Conservation (phyloP, 2,797 vertebrate genomes). For the Chaunax sp. region DNA sequence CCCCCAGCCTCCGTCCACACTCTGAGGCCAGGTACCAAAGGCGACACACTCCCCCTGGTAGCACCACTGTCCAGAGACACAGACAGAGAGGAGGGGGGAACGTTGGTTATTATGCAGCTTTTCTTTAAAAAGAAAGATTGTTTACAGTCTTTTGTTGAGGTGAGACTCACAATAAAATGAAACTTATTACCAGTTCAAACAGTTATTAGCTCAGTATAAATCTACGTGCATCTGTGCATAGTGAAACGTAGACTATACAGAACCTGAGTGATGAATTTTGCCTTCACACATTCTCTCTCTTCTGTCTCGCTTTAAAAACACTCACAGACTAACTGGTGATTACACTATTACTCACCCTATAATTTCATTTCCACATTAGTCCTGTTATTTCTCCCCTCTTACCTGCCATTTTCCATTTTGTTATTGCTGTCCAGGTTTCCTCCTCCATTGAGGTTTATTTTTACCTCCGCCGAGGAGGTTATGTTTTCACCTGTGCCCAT, state of each 20-base stretch:
- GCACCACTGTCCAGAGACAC: constrained; percentile 89
- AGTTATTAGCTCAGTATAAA: constrained; percentile 20
- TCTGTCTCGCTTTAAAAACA: constrained; percentile 5
- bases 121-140: constrained; percentile 3
- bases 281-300: constrained; percentile 11
- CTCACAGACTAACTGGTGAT: constrained; percentile 27
- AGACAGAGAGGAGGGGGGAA: not conserved
- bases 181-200: constrained; percentile 19
- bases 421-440: constrained; percentile 16
- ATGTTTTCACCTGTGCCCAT: too few species aligned
- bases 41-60: constrained; percentile 96
- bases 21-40: constrained; percentile 97
- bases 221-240: constrained; percentile 8
- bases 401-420: constrained; percentile 33
- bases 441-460: constrained; percentile 10
- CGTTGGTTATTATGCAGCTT: constrained; percentile 7
- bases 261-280: constrained; percentile 34
- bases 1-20: constrained; percentile 93
- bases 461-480: not conserved
- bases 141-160: not conserved
- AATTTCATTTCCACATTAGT: constrained; percentile 46
- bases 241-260: constrained; percentile 44
- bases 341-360: constrained; percentile 36
- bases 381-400: constrained; percentile 35
- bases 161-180: not conserved